Conservation (phyloP, 2,888 invertebrate genomes). For the Gasteruption jaculator region DNA sequence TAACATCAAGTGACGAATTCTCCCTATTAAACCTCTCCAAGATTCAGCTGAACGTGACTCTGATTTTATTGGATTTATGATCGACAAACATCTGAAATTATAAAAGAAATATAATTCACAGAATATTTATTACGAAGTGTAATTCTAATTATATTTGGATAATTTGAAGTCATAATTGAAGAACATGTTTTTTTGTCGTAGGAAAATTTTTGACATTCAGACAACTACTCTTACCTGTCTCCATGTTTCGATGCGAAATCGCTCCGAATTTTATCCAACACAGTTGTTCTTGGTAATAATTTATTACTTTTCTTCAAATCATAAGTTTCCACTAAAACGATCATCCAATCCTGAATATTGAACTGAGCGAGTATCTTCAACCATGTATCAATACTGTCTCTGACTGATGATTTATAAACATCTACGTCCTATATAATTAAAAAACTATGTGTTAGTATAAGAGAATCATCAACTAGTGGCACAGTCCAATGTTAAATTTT, state of each 20-base stretch:
- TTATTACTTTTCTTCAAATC: conserved; percentile 90
- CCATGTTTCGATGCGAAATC: conserved; percentile 91
- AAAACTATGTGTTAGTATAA: conserved; percentile 3
- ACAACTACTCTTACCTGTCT: conserved; percentile 54
- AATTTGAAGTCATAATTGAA: too few species aligned
- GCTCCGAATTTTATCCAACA: conserved; percentile 88
- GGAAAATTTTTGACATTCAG: conserved; percentile 7
- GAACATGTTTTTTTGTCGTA: too few species aligned
- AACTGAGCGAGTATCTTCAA: conserved; percentile 70
- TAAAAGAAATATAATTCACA: background rate
- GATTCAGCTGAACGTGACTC: conserved; percentile 89
- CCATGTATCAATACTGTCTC: conserved; percentile 89
- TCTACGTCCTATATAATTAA: conserved; percentile 75
- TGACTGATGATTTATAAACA: conserved; percentile 79
- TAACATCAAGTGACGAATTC: conserved; percentile 78
- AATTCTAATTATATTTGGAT: too few species aligned
- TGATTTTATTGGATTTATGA: conserved; percentile 85
- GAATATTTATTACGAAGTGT: too few species aligned
- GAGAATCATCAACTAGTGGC: background rate
- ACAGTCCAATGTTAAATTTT: too few species aligned
- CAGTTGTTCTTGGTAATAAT: conserved; percentile 85
- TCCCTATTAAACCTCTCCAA: conserved; percentile 79
- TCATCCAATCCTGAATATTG: conserved; percentile 87
- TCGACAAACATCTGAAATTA: conserved; percentile 75
- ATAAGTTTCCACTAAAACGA: conserved; percentile 86